Conservation (phyloP, 1,140 invertebrate species). For the Parapsyche elsis region DNA sequence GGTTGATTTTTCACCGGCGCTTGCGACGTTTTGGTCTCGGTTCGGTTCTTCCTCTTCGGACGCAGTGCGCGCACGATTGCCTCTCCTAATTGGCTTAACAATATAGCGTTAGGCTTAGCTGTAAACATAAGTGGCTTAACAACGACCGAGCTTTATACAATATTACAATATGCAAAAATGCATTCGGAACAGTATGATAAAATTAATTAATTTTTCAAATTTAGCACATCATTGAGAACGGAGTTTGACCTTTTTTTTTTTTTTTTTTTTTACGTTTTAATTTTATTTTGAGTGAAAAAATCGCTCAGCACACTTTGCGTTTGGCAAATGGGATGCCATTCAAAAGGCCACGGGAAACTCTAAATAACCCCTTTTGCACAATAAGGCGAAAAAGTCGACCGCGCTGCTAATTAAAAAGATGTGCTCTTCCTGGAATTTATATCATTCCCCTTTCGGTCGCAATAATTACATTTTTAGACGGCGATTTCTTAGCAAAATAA, state of each 20-base stretch:
- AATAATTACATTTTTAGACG: neutral
- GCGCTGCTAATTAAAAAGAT: constrained; percentile 1
- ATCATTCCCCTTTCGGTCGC: neutral
- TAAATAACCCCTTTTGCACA: neutral
- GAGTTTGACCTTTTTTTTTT: neutral
- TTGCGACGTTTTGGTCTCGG: neutral
- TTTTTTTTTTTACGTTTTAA: neutral
- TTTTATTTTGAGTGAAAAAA: too few relatives aligned
- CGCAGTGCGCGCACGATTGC: constrained; percentile 62
- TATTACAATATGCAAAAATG: neutral
- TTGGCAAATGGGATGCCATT: neutral
- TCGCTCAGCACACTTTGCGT: neutral
- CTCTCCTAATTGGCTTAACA: constrained; percentile 67
- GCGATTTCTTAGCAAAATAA: neutral
- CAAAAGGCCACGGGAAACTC: neutral
- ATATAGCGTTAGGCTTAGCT: constrained; percentile 65
- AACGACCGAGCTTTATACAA: neutral
- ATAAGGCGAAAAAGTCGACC: neutral
- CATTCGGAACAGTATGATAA: neutral
- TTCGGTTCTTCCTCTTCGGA: neutral
- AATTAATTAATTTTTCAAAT: neutral
- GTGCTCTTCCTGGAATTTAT: neutral
- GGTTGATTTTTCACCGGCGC: too few relatives aligned
- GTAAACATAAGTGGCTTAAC: too few relatives aligned
- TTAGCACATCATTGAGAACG: neutral